Evolutionary conservation across 2,888 invertebrate genomes (phyloP), one percentile per base, ranked within the genome.

Genomic region (Tetropium fuscum): DNA sequence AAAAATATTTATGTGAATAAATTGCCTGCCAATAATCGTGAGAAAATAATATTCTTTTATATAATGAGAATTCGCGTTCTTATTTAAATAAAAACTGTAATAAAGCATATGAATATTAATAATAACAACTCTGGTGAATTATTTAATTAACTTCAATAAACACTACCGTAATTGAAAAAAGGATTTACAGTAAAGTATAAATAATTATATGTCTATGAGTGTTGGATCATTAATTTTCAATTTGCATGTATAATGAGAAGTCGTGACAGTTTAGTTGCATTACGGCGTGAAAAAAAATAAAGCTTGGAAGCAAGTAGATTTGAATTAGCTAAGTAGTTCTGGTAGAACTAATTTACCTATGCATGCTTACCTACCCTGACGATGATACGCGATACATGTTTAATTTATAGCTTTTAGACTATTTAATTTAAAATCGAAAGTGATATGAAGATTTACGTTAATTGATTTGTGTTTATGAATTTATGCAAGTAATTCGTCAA

Each of bases 161-260:
- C 8, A 10, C 16, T 13, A 38, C 16, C 7, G 18, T 41, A 19
- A 20, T 41, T 19, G 20, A 6, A 41, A 49, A 20, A 49, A 36
- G 49, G 34, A 49, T 49, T 22, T 49, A 25, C 11, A 13, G 38
- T 49, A 49, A 49, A n/a, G 36, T 49, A 38, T 38, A 18, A 13
- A 20, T 22, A 38, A 49, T 38, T 49, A 34, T 22, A 20, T 38
- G 19, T 49, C 22, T 38, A 11, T 34, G 13, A 11, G 25, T 15
- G 13, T 11, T 38, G 38, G 16, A 10, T 13, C 22, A 36, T 49
- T 38, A 36, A 20, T 49, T 49, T 49, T 49, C 19, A 49, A 49
- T 49, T 38, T 48, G 19, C 32, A 48, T 48, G n/a, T 16, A 10
- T 41, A 41, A 41, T 41, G 11, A 41, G 41, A 41, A 41, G 10